Evolutionary conservation across 2,797 vertebrate species (phyloP).

Genomic region (Pseudomugil tenellus): DNA sequence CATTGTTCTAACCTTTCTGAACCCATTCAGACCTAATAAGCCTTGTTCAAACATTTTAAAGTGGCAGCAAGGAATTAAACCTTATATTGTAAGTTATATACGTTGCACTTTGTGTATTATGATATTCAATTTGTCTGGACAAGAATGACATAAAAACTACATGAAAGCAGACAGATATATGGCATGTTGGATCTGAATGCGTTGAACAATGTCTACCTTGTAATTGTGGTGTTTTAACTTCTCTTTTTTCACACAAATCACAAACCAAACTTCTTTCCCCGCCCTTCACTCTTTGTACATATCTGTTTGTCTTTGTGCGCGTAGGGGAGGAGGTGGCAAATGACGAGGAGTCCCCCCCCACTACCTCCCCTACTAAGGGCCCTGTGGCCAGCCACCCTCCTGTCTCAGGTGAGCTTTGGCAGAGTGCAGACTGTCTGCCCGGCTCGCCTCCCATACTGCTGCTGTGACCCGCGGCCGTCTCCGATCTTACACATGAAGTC

Average conservation of each 20-base stretch:
- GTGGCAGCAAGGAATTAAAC: neutral
- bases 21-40: neutral
- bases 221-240: conserved; percentile 36
- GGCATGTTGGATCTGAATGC: neutral
- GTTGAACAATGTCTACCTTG: neutral
- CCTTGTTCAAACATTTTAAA: neutral
- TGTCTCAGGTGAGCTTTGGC: conserved; percentile 86
- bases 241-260: conserved; percentile 17
- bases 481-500: conserved; percentile 3
- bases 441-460: conserved; percentile 27
- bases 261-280: conserved; percentile 31
- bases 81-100: neutral
- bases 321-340: conserved; percentile 83
- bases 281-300: conserved; percentile 42
- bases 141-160: neutral
- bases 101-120: neutral
- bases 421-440: conserved; percentile 25
- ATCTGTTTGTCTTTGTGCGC: conserved; percentile 48
- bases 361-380: conserved; percentile 81
- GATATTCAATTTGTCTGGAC: neutral
- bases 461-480: conserved; percentile 29
- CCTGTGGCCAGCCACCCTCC: conserved; percentile 78
- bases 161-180: neutral
- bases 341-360: conserved; percentile 79
- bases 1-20: conserved; percentile 14